Evolutionary conservation across 2,888 invertebrate genomes (phyloP).

Genomic region (Coenonympha glycerion): DNA sequence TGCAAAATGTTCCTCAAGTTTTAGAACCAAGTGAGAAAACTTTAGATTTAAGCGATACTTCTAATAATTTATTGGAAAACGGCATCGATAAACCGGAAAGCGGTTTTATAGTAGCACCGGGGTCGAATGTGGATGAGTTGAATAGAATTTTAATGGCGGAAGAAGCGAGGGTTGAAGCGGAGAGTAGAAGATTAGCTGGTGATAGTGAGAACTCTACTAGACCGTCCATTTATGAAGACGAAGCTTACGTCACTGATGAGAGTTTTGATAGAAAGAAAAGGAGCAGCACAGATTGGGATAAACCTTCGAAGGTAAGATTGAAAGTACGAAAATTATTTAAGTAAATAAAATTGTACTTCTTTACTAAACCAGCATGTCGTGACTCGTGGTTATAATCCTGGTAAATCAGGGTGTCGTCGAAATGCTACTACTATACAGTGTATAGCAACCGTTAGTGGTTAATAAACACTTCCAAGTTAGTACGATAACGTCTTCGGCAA

Average conservation of each 20-base stretch:
- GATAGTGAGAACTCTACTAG: slow-evolving; percentile 10
- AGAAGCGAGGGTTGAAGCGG: slow-evolving; percentile 35
- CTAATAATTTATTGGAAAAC: slow-evolving; percentile 18
- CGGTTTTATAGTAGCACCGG: slow-evolving; percentile 32
- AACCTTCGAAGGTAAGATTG: slow-evolving; percentile 44
- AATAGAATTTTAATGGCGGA: slow-evolving; percentile 27
- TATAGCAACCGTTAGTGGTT: too few relatives aligned
- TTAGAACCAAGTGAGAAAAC: slow-evolving; percentile 15
- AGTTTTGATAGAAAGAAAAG: slow-evolving; percentile 45
- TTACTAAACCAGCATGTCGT: too few relatives aligned
- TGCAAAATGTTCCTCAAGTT: slow-evolving; percentile 9
- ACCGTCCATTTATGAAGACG: slow-evolving; percentile 9
- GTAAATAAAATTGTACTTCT: too few relatives aligned
- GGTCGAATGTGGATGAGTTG: slow-evolving; percentile 28
- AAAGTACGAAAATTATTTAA: too few relatives aligned
- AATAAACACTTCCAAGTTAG: too few relatives aligned
- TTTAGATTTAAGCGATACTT: slow-evolving; percentile 16
- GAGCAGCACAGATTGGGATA: slow-evolving; percentile 54
- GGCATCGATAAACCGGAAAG: slow-evolving; percentile 19
- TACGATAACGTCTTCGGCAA: too few relatives aligned
- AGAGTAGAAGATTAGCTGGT: slow-evolving; percentile 32
- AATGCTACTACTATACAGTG: too few relatives aligned
- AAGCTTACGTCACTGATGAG: slow-evolving; percentile 20
- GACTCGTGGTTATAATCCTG: too few relatives aligned
- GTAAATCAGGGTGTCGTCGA: too few relatives aligned